Base-by-base conservation (phyloP, 1,140 invertebrate species). In the Drosophila lini region DNA sequence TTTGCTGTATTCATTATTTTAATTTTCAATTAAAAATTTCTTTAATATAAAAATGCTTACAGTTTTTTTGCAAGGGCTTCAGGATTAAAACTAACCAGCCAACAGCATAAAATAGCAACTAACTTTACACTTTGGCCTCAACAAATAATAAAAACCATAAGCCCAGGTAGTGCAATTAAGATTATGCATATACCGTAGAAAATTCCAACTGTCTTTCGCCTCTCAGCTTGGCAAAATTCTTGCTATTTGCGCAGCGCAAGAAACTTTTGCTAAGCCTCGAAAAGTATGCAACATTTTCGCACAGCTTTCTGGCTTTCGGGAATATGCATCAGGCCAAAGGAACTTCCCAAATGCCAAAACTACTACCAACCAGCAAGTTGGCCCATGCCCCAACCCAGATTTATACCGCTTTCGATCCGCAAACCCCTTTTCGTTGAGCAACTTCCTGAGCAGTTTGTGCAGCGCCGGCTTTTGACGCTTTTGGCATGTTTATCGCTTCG, bases 401-500 rank as follows among this genome's bases (percentile, higher is more conserved):
- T 71, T 71, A 70, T 59, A 16, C 36, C 22, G 31, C 65, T 41
- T 48, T 70, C 65, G 65, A 70, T 50, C 13, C 53, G 22, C 19
- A 36, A 15, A 6, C 13, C 32, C 34, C 13, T n/a, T 44, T 32
- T 25, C 42, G 42, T 34, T 22, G 42, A n/a, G 61, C 53, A 59
- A 73, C 69, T 73, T 73, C 69, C 69, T 70, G 69, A 48, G 52
- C 67, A 70, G 52, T 56, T 58, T 71, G 65, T 69, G 45, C 65
- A 31, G 47, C n/a, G 22, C 45, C 62, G 32, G 38, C 65, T 69
- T 69, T 73, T 73, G 69, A 73, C 69, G 69, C 69, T 73, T 69
- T 71, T 73, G 69, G 69, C 69, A 73, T 73, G 69, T 73, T 73
- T 73, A 73, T 71, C 69, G 69, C 69, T 32, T 71, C 38, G 32